Evolutionary conservation across 2,888 invertebrate species (phyloP).

Genomic region (Rotaria socialis): DNA sequence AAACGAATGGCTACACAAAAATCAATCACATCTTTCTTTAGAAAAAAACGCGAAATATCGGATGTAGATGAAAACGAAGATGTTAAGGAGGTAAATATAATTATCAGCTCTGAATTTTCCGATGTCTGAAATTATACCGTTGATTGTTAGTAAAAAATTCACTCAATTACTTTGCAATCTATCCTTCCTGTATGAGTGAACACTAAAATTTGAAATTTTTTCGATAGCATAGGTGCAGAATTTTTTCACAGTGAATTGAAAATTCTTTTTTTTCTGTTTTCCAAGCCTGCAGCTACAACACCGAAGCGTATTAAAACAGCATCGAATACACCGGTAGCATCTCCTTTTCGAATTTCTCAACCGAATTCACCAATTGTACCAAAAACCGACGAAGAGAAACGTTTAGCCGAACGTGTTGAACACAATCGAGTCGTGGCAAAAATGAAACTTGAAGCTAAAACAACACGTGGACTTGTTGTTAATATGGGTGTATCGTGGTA

Average conservation of each 20-base stretch:
- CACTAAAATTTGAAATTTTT: no score
- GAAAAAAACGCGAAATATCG: background rate
- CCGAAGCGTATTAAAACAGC: background rate
- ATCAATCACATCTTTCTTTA: background rate
- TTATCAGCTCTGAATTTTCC: background rate
- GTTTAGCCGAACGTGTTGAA: background rate
- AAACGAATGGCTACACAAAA: background rate
- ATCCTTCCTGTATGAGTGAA: no score
- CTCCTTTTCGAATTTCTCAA: background rate
- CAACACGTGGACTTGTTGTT: background rate
- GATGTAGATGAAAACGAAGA: slow-evolving; percentile 6
- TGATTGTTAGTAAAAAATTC: no score
- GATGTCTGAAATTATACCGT: no score
- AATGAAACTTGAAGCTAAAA: background rate
- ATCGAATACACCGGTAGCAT: slow-evolving; percentile 9
- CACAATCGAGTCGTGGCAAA: background rate
- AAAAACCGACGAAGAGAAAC: background rate
- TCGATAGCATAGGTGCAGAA: no score
- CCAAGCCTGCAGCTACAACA: background rate
- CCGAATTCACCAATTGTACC: background rate
- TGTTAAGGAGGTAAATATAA: background rate
- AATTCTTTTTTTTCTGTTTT: no score
- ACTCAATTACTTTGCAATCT: no score
- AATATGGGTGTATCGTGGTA: slow-evolving; percentile 5
- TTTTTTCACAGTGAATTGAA: no score